These are phyloP conservation scores for Nomada ferruginata DNA, from an alignment of 2,888 invertebrate species.

Conservation along the genomic window DNA sequence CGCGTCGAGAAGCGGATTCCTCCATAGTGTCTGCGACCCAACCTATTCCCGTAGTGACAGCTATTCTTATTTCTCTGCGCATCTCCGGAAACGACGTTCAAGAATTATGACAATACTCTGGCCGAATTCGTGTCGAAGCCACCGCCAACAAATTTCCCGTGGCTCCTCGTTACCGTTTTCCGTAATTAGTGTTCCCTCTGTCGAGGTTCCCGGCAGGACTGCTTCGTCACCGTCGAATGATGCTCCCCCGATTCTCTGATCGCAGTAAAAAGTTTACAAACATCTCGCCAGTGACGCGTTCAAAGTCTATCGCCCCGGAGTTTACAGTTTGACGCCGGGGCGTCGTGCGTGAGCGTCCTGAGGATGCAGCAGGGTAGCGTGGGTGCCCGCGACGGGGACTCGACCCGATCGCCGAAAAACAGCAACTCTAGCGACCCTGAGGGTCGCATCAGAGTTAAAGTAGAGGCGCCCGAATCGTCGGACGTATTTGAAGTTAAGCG, in stretches of 20 bases:
- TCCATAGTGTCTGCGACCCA: not conserved
- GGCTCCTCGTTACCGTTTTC: too few relatives aligned
- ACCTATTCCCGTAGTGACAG: not conserved
- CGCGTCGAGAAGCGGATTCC: too few relatives aligned
- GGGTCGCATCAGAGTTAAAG: constrained; percentile 73
- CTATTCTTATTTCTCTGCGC: not conserved
- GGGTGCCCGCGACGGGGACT: constrained; percentile 67
- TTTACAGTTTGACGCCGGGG: constrained; percentile 21
- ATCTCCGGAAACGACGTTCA: not conserved
- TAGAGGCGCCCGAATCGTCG: constrained; percentile 67
- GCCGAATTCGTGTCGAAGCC: not conserved
- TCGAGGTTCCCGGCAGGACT: too few relatives aligned
- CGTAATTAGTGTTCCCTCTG: not conserved
- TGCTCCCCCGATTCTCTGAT: constrained; percentile 6
- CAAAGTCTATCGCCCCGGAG: not conserved
- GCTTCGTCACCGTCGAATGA: not conserved
- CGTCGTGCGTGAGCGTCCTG: constrained; percentile 31
- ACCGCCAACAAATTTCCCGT: too few relatives aligned
- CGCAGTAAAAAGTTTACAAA: not conserved
- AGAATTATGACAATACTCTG: not conserved
- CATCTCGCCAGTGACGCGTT: not conserved
- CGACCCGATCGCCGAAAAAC: constrained; percentile 39
- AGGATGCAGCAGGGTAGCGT: constrained; percentile 80
- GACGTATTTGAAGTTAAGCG: constrained; percentile 64
- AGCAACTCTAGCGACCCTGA: constrained; percentile 62